Evolutionary conservation across 1,140 invertebrate genomes (phyloP).

Genomic region (Oreohelix idahoensis): DNA sequence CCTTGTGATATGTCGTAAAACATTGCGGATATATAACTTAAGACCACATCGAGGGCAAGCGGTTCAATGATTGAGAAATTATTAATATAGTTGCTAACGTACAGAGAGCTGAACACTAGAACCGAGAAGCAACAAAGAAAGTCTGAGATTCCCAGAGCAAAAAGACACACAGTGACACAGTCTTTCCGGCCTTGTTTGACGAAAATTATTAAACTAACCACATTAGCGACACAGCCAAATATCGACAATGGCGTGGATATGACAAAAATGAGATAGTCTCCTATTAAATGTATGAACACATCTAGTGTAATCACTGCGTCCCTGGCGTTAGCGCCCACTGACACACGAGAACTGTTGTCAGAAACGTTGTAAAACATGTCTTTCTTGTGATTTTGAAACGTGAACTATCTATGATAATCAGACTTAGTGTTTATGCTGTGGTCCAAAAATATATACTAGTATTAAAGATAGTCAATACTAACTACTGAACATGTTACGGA

Average conservation of each 20-base stretch:
- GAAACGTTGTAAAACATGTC: too few species aligned
- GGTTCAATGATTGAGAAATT: background rate
- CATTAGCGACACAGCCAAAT: background rate
- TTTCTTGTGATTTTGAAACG: too few species aligned
- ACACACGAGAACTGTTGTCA: too few species aligned
- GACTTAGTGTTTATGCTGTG: too few species aligned
- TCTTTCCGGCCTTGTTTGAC: background rate
- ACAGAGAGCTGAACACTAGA: background rate
- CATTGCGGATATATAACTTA: background rate
- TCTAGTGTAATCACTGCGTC: too few species aligned
- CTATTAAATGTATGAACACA: background rate
- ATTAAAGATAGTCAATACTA: too few species aligned
- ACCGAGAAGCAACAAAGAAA: background rate
- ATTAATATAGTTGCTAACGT: background rate
- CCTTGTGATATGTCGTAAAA: slow-evolving; percentile 10
- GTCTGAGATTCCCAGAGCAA: background rate
- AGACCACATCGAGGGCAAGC: background rate
- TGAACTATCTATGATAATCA: too few species aligned
- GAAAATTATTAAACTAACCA: background rate
- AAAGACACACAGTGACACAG: background rate
- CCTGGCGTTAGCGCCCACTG: too few species aligned
- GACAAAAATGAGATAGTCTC: slow-evolving; percentile 1
- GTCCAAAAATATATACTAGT: too few species aligned
- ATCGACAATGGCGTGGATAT: background rate
- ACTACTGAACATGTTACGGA: too few species aligned